Percentiles rank a stretch among this genome's conserved stretches.
Evolutionary conservation across 1,140 invertebrate species (phyloP).

Genomic region (Aphaenogaster ashmeadi): DNA sequence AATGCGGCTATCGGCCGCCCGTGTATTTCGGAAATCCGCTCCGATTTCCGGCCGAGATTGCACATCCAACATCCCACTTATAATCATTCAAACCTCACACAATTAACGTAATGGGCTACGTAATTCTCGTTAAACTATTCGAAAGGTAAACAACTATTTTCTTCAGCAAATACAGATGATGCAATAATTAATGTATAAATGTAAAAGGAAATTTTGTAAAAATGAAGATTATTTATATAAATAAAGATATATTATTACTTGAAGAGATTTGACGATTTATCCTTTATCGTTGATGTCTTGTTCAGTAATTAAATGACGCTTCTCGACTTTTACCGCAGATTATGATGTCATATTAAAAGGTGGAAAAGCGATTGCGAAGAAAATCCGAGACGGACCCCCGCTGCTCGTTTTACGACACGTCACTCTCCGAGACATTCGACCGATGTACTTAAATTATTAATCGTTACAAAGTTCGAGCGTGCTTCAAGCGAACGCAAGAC

Average conservation of each 20-base stretch:
- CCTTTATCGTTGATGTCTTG: conserved; percentile 34
- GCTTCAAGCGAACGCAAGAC: neutral
- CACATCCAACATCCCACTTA: neutral
- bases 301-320: conserved; percentile 17
- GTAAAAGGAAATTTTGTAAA: neutral
- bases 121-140: neutral
- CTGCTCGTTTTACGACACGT: conserved; percentile 54
- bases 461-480: neutral
- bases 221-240: neutral
- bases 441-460: conserved; percentile 68
- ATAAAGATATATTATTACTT: no score
- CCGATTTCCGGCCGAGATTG: conserved; percentile 37
- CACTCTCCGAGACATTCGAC: conserved; percentile 20
- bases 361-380: conserved; percentile 44
- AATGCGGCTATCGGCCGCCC: conserved; percentile 31
- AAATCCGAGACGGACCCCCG: conserved; percentile 47
- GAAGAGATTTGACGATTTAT: conserved; percentile 22
- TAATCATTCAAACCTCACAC: neutral
- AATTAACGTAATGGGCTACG: conserved; percentile 2
- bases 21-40: conserved; percentile 52
- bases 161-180: neutral
- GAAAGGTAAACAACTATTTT: neutral
- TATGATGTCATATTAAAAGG: conserved; percentile 39
- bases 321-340: conserved; percentile 13
- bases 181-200: neutral